Evolutionary conservation across 2,113 vertebrate species (phyloP).

Genomic region (Hippopotamus amphibius): DNA sequence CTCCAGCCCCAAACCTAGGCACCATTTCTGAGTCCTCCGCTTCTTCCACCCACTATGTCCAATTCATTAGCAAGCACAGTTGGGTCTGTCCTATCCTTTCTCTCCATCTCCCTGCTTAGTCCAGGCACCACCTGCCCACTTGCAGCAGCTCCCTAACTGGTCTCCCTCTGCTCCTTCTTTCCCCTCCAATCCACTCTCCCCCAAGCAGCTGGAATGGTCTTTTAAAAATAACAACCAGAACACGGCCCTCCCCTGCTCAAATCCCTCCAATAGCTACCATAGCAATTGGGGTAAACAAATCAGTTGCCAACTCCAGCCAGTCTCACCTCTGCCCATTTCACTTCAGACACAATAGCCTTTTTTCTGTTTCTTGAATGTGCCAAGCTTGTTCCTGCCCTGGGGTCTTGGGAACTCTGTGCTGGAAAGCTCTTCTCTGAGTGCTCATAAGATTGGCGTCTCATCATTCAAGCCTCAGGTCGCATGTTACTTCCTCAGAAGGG

Average conservation of each 20-base stretch:
- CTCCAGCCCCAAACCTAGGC: background rate
- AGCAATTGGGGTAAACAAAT: background rate
- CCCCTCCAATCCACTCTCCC: background rate
- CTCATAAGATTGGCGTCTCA: background rate
- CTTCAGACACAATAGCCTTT: background rate
- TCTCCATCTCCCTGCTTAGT: background rate
- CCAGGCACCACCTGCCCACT: background rate
- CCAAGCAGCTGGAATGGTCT: background rate
- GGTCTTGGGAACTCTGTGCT: background rate
- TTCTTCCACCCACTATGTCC: background rate
- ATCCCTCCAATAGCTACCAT: background rate
- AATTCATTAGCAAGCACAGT: background rate
- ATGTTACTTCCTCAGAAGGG: background rate
- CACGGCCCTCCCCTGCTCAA: background rate
- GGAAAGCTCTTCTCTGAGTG: background rate
- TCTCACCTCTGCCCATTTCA: background rate
- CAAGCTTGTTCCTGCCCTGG: background rate
- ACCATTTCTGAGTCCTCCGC: background rate
- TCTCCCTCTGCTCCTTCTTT: background rate
- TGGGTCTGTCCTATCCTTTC: background rate
- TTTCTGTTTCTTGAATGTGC: background rate
- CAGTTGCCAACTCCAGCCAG: background rate
- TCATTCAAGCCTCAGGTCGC: background rate
- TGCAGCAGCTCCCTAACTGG: background rate
- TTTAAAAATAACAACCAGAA: background rate